A percentile compares a stretch with the other conserved stretches of the same genome.
These are phyloP conservation scores for Panthera uncia DNA, from an alignment of 2,113 vertebrate species.

Conservation along the genomic window DNA sequence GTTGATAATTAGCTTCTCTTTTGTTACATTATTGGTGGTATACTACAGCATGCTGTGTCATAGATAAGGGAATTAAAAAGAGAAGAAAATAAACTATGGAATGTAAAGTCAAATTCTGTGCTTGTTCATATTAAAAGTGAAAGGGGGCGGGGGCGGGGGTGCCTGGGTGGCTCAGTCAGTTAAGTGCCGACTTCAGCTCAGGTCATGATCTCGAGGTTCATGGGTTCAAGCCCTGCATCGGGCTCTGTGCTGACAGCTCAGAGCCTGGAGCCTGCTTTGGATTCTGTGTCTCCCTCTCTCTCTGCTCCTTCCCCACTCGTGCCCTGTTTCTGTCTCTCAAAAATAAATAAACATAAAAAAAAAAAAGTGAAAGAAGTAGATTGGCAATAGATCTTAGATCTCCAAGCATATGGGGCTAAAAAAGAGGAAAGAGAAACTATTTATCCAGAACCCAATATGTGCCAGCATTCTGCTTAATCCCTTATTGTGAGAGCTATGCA, in stretches of 20 bases:
- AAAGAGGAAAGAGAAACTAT: conserved; percentile 37
- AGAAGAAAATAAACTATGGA: not conserved
- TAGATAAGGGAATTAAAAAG: conserved; percentile 5
- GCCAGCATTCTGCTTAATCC: not conserved
- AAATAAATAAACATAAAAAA: too few relatives aligned
- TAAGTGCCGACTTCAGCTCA: too few relatives aligned
- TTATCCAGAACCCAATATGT: not conserved
- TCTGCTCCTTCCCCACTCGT: too few relatives aligned
- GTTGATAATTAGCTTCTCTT: conserved; percentile 20
- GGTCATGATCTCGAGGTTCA: too few relatives aligned
- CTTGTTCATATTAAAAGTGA: not conserved
- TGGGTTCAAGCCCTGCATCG: too few relatives aligned
- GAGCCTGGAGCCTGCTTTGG: too few relatives aligned
- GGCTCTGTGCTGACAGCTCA: too few relatives aligned
- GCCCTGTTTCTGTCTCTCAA: too few relatives aligned
- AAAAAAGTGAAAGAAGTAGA: not conserved
- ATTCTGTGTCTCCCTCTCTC: too few relatives aligned
- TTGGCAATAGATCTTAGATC: not conserved
- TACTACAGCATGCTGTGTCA: not conserved
- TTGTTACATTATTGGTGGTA: not conserved
- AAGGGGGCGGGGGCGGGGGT: not conserved
- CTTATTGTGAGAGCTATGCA: not conserved
- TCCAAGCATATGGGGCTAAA: not conserved
- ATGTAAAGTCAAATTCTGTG: not conserved
- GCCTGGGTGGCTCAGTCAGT: too few relatives aligned